Evolutionary conservation across 2,797 vertebrate species (phyloP), one percentile per base, ranked within the genome.

Genomic region (Artibeus lituratus): DNA sequence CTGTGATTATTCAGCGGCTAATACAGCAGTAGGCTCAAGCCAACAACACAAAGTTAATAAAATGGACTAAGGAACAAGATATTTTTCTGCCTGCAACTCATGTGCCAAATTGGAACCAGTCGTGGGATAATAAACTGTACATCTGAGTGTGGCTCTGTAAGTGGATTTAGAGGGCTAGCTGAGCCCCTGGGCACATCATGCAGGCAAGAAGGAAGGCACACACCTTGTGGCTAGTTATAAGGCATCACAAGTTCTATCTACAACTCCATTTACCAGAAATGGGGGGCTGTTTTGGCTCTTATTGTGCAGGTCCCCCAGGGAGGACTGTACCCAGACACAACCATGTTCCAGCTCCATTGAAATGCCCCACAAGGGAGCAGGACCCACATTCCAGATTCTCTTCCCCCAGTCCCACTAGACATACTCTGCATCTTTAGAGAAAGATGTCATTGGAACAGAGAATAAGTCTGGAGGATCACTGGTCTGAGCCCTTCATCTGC

Each of bases 41-140:
- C 97, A 98, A 98, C 98, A 98, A 98, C 98, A 98, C 98, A 98
- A 97, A 98, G 98, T 98, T 98, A 98, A 99, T 98, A 98, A 98
- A 98, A 98, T 97, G 95, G 97, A 97, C 98, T 94, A 95, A 98
- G 98, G 97, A 98, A 97, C 97, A 98, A 98, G 98, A 97, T 97
- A 96, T 98, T 98, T 98, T 98, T 96, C 97, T 96, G 97, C 97
- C 96, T 96, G 97, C 82, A 95, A 96, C 88, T 96, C 97, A 12
- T 37, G 95, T 4, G 76, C 98, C 97, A 96, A 96, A 98, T 98
- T 97, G 98, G 98, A 98, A 95, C 89, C 82, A 42, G 70, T 77
- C 47, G 74, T 85, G 76, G 87, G 97, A 91, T 85, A 97, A 98
- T 96, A 98, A 97, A 95, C 96, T 72, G 83, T 67, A 83, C 77